These are phyloP conservation scores for Nannobrachium achirus DNA, from an alignment of 2,113 vertebrate species.

Conservation along the genomic window DNA sequence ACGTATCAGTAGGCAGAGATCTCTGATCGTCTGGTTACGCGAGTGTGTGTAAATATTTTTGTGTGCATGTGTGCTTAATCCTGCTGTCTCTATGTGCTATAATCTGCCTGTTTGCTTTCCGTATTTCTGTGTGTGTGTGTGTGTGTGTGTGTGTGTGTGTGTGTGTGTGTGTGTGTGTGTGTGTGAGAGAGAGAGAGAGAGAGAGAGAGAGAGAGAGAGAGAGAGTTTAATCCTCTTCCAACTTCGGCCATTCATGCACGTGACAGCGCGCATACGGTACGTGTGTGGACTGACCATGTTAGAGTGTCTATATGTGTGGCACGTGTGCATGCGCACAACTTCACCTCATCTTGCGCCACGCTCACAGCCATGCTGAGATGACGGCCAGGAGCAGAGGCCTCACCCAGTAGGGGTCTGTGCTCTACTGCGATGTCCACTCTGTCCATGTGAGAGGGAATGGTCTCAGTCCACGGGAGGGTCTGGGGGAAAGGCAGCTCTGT, in stretches of 20 bases:
- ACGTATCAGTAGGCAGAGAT: too few relatives aligned
- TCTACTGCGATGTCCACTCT: too few relatives aligned
- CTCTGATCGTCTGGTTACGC: not conserved
- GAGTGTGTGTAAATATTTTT: slow-evolving; percentile 10
- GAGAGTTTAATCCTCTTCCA: not conserved
- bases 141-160: slow-evolving; percentile 14
- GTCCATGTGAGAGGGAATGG: too few relatives aligned
- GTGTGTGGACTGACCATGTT: not conserved
- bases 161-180: slow-evolving; percentile 13
- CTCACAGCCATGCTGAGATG: not conserved
- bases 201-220: not conserved
- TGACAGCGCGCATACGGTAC: not conserved
- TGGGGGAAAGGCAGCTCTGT: too few relatives aligned
- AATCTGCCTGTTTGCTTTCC: slow-evolving; percentile 39
- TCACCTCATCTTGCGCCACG: slow-evolving; percentile 32
- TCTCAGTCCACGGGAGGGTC: too few relatives aligned
- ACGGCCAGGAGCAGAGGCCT: not conserved
- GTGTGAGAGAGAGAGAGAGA: not conserved
- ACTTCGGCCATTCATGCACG: not conserved
- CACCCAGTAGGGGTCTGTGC: not conserved
- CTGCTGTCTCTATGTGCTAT: slow-evolving; percentile 34
- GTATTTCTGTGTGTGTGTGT: slow-evolving; percentile 32
- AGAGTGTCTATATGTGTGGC: slow-evolving; percentile 12
- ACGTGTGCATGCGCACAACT: slow-evolving; percentile 8
- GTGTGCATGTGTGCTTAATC: slow-evolving; percentile 42